Percentiles rank a stretch among this genome's conserved stretches.
Conservation (phyloP, 2,888 invertebrate genomes). For the Pammene fasciana region DNA sequence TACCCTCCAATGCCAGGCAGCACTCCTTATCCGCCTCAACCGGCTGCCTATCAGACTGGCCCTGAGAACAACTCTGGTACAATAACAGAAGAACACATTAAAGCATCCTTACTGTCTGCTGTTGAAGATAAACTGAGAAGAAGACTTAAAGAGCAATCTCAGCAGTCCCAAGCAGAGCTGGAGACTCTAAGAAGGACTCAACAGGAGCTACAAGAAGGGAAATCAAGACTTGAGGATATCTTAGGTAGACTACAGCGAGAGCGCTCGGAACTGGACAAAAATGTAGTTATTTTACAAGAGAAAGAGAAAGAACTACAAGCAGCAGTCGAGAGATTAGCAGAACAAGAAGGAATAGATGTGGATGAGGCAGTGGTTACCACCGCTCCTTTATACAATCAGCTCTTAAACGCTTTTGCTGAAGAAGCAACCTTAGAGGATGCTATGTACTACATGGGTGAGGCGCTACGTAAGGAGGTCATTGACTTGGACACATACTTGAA, state of each 20-base stretch:
- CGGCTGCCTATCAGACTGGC: constrained; percentile 57
- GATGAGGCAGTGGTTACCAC: constrained; percentile 99
- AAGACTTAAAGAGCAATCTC: constrained; percentile 93
- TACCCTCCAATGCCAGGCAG: constrained; percentile 58
- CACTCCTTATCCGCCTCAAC: constrained; percentile 62
- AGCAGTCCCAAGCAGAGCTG: constrained; percentile 95
- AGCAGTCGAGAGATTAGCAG: constrained; percentile 89
- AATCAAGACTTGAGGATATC: constrained; percentile 91
- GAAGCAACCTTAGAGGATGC: constrained; percentile 99
- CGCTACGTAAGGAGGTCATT: constrained; percentile 94
- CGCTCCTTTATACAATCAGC: constrained; percentile 97
- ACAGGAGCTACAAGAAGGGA: constrained; percentile 93
- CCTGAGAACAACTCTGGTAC: constrained; percentile 86
- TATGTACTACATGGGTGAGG: constrained; percentile 98
- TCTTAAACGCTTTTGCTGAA: constrained; percentile 97
- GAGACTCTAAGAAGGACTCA: constrained; percentile 94
- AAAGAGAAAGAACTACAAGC: constrained; percentile 94
- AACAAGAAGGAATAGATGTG: constrained; percentile 93
- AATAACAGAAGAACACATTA: constrained; percentile 97
- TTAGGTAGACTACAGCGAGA: constrained; percentile 90
- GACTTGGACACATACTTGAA: constrained; percentile 98
- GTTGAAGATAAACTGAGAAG: constrained; percentile 96
- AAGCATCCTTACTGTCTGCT: constrained; percentile 96
- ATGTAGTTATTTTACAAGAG: constrained; percentile 91
- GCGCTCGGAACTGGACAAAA: constrained; percentile 91